phyloP scores from a whole-genome alignment of 2,888 invertebrate genomes.

The Lasioglossum morio region DNA sequence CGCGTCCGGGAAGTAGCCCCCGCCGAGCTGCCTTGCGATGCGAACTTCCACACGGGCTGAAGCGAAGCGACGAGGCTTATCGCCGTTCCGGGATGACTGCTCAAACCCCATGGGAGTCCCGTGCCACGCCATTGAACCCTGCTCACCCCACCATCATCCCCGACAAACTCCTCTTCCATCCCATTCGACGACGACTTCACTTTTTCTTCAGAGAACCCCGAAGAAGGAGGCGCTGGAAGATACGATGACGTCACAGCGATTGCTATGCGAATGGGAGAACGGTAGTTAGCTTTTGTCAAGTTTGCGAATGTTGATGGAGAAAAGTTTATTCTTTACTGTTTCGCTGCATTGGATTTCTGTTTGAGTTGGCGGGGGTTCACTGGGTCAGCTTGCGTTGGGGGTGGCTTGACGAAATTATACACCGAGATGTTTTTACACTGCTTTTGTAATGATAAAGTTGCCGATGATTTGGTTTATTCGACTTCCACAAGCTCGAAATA shows the following conservation, averaged over 20 bases:
- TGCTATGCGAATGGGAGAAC: not conserved
- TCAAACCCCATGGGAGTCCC: slow-evolving; percentile 48
- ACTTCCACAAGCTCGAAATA: too few relatives aligned
- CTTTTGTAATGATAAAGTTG: too few relatives aligned
- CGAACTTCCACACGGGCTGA: slow-evolving; percentile 37
- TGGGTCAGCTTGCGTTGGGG: not conserved
- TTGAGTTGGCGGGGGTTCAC: too few relatives aligned
- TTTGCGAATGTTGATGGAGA: not conserved
- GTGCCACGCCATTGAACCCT: slow-evolving; percentile 22
- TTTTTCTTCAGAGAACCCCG: not conserved
- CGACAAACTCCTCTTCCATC: not conserved
- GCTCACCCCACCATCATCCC: not conserved
- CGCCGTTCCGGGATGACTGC: slow-evolving; percentile 58
- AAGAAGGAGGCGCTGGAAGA: not conserved
- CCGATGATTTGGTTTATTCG: too few relatives aligned
- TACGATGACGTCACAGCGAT: not conserved
- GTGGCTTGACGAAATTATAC: not conserved
- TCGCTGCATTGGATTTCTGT: not conserved
- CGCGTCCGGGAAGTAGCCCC: slow-evolving; percentile 37
- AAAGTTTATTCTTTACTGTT: not conserved
- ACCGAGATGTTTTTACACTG: not conserved
- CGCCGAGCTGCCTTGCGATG: slow-evolving; percentile 22
- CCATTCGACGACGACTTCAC: not conserved
- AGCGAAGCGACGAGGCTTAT: slow-evolving; percentile 59
- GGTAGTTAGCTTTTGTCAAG: not conserved